These are phyloP conservation scores for Pseudeuparius sepicola DNA, from an alignment of 2,888 invertebrate genomes.

Conservation along the genomic window DNA sequence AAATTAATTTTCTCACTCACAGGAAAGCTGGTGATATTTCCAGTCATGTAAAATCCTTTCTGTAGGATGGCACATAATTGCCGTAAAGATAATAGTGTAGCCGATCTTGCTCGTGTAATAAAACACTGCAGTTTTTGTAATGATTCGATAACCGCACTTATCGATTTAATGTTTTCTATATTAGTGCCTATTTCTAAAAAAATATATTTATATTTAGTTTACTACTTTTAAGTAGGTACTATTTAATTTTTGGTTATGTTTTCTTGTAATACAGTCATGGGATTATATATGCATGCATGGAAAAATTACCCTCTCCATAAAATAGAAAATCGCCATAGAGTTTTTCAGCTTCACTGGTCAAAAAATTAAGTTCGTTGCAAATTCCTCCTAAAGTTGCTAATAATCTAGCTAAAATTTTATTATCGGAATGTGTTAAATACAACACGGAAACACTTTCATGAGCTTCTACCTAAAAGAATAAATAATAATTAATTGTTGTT, in stretches of 20 bases:
- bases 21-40: constrained; percentile 33
- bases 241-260: too few relatives aligned
- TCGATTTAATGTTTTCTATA: constrained; percentile 31
- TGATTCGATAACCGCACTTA: constrained; percentile 48
- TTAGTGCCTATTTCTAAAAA: constrained; percentile 30
- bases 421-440: constrained; percentile 71
- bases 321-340: constrained; percentile 53
- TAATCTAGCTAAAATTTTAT: constrained; percentile 68
- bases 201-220: constrained; percentile 6
- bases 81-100: constrained; percentile 58
- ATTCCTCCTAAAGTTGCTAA: constrained; percentile 69
- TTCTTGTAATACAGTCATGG: too few relatives aligned
- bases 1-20: constrained; percentile 25
- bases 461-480: constrained; percentile 29
- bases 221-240: too few relatives aligned
- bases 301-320: constrained; percentile 62
- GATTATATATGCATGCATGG: too few relatives aligned
- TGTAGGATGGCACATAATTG: constrained; percentile 64
- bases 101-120: constrained; percentile 58
- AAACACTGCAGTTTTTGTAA: constrained; percentile 58
- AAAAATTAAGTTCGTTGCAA: constrained; percentile 62
- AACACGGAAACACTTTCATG: constrained; percentile 54
- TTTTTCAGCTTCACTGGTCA: constrained; percentile 57
- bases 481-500: too few relatives aligned
- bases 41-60: constrained; percentile 37